Conservation (phyloP, 2,113 vertebrate species). For the Sinocyclocheilus grahami region DNA sequence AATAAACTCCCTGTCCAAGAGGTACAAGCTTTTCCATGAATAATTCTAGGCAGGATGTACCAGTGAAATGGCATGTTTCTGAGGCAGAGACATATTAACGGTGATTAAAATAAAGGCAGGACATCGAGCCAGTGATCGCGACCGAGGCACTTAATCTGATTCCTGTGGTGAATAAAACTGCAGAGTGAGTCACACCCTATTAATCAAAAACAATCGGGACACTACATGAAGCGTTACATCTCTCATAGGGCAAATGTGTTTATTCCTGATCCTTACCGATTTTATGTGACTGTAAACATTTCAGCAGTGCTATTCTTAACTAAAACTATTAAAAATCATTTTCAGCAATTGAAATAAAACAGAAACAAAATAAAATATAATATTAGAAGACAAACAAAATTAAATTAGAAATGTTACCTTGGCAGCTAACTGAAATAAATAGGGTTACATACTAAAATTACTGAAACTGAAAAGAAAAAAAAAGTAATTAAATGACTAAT, state of each 20-base stretch:
- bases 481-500: no score
- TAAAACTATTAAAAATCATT: background rate
- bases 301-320: background rate
- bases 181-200: constrained; percentile 52
- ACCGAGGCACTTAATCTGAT: constrained; percentile 51
- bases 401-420: no score
- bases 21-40: constrained; percentile 7
- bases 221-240: constrained; percentile 17
- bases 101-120: constrained; percentile 58
- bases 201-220: constrained; percentile 54
- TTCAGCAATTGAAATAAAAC: background rate
- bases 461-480: no score
- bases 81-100: background rate
- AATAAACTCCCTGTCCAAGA: background rate
- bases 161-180: constrained; percentile 42
- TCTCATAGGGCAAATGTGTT: background rate
- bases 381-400: no score
- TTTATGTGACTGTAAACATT: background rate
- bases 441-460: no score
- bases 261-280: background rate
- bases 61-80: background rate
- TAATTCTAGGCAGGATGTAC: background rate
- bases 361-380: background rate
- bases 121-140: constrained; percentile 34
- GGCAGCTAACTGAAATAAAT: no score